phyloP scores from a whole-genome alignment of 2,113 vertebrate species.

The Euleptes europaea region DNA sequence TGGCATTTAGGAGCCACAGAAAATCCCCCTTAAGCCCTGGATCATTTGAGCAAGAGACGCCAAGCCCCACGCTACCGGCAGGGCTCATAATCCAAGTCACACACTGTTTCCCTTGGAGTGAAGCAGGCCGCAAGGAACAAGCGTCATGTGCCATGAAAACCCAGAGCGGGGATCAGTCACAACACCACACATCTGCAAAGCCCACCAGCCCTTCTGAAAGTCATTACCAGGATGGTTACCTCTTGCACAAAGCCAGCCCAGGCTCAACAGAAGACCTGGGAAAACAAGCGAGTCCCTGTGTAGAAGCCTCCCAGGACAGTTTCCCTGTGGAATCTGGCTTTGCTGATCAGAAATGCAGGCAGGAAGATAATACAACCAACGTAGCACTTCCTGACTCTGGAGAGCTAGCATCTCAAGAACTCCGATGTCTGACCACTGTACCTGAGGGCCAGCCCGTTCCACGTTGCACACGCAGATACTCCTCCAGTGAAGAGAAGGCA shows the following conservation, averaged over 20 bases:
- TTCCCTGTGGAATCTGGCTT: background rate
- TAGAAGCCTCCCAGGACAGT: fast-evolving
- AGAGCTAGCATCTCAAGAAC: background rate
- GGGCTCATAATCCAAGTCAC: background rate
- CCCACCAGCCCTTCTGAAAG: background rate
- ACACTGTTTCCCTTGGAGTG: background rate
- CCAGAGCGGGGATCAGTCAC: background rate
- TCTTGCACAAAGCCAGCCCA: background rate
- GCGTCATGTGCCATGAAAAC: background rate
- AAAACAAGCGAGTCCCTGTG: background rate
- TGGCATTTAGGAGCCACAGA: conserved; percentile 66
- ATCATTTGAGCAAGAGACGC: background rate
- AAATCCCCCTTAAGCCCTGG: conserved; percentile 13
- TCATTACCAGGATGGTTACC: background rate
- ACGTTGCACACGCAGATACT: fast-evolving
- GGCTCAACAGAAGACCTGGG: background rate
- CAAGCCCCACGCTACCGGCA: background rate
- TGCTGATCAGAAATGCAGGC: background rate
- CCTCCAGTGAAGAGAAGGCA: background rate
- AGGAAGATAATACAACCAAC: fast-evolving
- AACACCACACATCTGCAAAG: fast-evolving
- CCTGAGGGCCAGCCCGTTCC: fast-evolving
- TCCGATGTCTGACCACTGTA: background rate
- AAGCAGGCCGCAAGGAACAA: fast-evolving
- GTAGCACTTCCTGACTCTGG: background rate